phyloP scores from a whole-genome alignment of 1,140 invertebrate species.

The Drosophila sp. region DNA sequence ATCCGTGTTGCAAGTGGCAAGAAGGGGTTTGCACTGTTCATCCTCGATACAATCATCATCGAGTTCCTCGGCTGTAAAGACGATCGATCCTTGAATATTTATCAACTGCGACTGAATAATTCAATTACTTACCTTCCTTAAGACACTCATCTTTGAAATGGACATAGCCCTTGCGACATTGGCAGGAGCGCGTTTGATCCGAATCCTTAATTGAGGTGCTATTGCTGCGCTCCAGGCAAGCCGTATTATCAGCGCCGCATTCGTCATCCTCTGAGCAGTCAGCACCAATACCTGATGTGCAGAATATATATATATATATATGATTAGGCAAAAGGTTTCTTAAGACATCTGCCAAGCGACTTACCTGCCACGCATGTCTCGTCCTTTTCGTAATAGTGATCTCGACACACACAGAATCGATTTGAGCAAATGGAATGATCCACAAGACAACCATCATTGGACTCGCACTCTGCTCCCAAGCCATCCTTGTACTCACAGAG shows the following conservation, averaged over 20 bases:
- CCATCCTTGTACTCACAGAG: constrained; percentile 76
- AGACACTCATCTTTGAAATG: constrained; percentile 84
- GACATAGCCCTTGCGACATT: constrained; percentile 83
- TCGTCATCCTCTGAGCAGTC: constrained; percentile 82
- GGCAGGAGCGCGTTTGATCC: constrained; percentile 74
- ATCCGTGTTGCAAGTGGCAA: constrained; percentile 67
- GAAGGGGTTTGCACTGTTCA: constrained; percentile 80
- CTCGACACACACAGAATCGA: constrained; percentile 82
- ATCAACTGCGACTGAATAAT: too few relatives aligned
- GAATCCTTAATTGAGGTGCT: constrained; percentile 47
- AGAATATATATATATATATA: too few relatives aligned
- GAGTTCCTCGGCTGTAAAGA: constrained; percentile 61
- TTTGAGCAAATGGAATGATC: constrained; percentile 84
- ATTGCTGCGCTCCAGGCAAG: constrained; percentile 62
- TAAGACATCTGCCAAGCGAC: neutral
- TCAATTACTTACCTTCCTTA: constrained; percentile 69
- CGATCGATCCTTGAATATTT: neutral
- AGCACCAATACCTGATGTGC: constrained; percentile 85
- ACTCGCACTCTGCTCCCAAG: constrained; percentile 74
- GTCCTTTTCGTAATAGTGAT: constrained; percentile 81
- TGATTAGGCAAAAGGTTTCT: too few relatives aligned
- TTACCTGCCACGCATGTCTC: constrained; percentile 71
- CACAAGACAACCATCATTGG: constrained; percentile 72
- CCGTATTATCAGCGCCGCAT: constrained; percentile 83
- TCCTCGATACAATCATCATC: constrained; percentile 77